phyloP scores from a whole-genome alignment of 2,113 vertebrate species.

The Mastomys natalensis region DNA sequence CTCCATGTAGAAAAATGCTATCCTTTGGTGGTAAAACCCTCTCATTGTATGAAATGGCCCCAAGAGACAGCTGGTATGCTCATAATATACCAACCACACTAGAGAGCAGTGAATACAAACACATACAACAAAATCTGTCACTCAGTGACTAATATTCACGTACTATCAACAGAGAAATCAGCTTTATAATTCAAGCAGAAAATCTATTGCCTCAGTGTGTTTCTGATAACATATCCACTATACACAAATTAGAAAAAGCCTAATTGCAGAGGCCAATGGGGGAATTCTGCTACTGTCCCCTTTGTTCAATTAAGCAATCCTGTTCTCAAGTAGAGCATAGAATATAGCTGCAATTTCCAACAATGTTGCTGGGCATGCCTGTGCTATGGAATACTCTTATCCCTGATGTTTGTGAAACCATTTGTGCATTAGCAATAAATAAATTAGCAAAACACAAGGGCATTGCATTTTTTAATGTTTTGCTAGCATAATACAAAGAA shows the following conservation, averaged over 20 bases:
- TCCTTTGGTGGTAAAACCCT: neutral
- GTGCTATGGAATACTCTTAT: neutral
- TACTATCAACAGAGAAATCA: slow-evolving; percentile 70
- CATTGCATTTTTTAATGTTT: neutral
- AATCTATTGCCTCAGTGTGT: slow-evolving; percentile 57
- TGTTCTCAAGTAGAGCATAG: slow-evolving; percentile 16
- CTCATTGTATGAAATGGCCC: slow-evolving; percentile 67
- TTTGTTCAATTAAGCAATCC: slow-evolving; percentile 34
- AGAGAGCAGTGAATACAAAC: slow-evolving; percentile 66
- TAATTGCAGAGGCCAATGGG: neutral
- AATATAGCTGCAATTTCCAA: neutral
- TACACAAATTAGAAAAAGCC: slow-evolving; percentile 53
- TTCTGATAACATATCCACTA: slow-evolving; percentile 59
- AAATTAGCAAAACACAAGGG: slow-evolving; percentile 12
- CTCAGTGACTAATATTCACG: slow-evolving; percentile 64
- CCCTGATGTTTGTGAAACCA: slow-evolving; percentile 33
- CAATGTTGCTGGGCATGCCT: neutral
- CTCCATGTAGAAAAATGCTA: slow-evolving; percentile 39
- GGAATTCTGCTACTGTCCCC: slow-evolving; percentile 14
- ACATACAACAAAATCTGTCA: slow-evolving; percentile 64
- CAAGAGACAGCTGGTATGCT: slow-evolving; percentile 63
- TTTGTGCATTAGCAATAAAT: slow-evolving; percentile 27
- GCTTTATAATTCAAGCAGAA: slow-evolving; percentile 61
- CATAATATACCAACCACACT: slow-evolving; percentile 53
- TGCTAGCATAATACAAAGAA: neutral